Evolutionary conservation across 2,113 vertebrate species (phyloP).

Genomic region (Oreochromis niloticus): DNA sequence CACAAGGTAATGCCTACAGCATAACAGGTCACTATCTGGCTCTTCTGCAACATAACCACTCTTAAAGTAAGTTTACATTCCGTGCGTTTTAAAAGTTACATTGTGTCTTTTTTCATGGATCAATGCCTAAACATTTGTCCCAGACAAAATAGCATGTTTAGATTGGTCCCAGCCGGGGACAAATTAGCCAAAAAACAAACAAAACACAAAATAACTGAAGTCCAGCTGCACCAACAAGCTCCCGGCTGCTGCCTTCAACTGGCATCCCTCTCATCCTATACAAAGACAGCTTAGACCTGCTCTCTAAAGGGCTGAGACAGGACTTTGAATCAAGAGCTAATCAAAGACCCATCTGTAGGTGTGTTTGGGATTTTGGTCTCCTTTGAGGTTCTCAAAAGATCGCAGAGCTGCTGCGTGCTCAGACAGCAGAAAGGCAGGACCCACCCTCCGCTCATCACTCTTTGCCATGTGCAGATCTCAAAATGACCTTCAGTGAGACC

Average conservation of each 20-base stretch:
- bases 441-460: background rate
- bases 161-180: background rate
- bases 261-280: background rate
- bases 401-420: background rate
- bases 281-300: constrained; percentile 34
- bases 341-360: background rate
- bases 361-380: background rate
- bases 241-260: background rate
- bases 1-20: background rate
- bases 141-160: background rate
- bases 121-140: background rate
- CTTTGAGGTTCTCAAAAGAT: background rate
- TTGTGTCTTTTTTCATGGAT: background rate
- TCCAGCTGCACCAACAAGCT: constrained; percentile 17
- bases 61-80: background rate
- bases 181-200: background rate
- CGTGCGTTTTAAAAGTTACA: background rate
- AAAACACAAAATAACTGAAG: background rate
- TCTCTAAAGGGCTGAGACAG: background rate
- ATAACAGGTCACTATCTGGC: background rate
- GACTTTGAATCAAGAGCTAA: background rate
- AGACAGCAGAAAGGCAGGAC: background rate
- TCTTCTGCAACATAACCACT: background rate
- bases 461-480: background rate
- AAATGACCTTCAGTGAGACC: background rate